phyloP scores from a whole-genome alignment of 2,113 vertebrate genomes.

The Syrrhaptes paradoxus region DNA sequence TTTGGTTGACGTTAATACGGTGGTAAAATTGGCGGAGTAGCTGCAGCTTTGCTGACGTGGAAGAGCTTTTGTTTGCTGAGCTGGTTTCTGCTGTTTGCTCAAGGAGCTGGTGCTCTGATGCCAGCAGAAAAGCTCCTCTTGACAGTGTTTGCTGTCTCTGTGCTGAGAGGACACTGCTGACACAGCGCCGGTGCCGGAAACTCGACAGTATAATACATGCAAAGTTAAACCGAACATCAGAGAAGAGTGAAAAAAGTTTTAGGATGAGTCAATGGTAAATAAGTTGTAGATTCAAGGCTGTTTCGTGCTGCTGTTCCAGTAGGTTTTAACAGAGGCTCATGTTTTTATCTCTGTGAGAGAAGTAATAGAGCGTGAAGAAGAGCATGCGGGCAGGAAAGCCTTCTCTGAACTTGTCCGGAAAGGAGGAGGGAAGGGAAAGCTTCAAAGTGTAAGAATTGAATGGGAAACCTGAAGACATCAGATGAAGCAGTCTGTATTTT shows the following conservation, averaged over 20 bases:
- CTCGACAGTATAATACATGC: fast-evolving
- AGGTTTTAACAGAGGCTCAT: background rate
- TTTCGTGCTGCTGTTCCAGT: background rate
- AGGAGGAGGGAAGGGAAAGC: background rate
- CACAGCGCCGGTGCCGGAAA: background rate
- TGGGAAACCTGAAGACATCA: background rate
- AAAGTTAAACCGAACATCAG: background rate
- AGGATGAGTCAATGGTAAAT: background rate
- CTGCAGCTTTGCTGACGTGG: background rate
- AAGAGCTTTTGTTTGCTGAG: background rate
- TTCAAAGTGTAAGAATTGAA: background rate
- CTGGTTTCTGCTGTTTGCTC: background rate
- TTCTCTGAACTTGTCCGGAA: background rate
- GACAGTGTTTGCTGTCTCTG: background rate
- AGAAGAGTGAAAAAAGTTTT: background rate
- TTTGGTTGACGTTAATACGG: fast-evolving
- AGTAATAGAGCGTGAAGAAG: background rate
- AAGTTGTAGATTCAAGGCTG: background rate
- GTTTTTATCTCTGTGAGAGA: background rate
- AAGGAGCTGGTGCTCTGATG: background rate
- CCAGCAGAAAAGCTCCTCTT: constrained; percentile 3
- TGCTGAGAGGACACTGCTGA: background rate
- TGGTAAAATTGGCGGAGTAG: fast-evolving
- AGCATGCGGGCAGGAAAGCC: background rate
- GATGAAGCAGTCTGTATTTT: background rate